Evolutionary conservation across 2,888 invertebrate species (phyloP), one percentile per base, ranked within the genome.

Genomic region (Petrolisthes manimaculis): DNA sequence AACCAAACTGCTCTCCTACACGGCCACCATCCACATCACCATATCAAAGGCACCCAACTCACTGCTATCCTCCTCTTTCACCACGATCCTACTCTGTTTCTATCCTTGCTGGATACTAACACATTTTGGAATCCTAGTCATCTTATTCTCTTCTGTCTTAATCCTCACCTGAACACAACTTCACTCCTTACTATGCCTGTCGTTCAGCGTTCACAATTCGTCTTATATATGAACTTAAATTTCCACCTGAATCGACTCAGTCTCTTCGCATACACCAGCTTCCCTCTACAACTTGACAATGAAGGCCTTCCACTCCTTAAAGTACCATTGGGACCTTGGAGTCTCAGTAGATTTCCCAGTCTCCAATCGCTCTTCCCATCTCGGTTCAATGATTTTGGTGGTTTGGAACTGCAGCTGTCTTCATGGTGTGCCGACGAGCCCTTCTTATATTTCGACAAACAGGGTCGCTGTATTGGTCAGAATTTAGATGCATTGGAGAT

Each of bases 131-230:
- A 84, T 74, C 80, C 88, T 37, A 77, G 74, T n/a, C 56, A 74
- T 21, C 78, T 88, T n/a, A 37, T 88, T 56, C 83, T 88, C 61
- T 24, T 88, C n/a, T 84, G 79, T 24, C 55, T 84, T 5, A 37
- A 79, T 53, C 12, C 79, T 5, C 24, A 55, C 9, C 37, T 84
- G 12, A 83, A 88, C 80, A 56, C 56, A 2, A 54, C 83, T 1
- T 24, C 53, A 18, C 12, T 88, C 9, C 78, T 74, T 51, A 79
- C 21, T 9, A 55, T 71, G 24, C 61, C 77, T 2, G 67, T 84
- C 37, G 80, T 88, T 6, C 88, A 84, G 53, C 79, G 88, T 4
- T 88, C 88, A 2, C 51, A 80, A 71, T 88, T 75, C 74, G 74
- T 88, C n/a, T 37, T 71, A 8, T 24, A 71, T 4, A 67, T 84